These are phyloP conservation scores for Phortica magna DNA, from an alignment of 2,888 invertebrate genomes.

Conservation along the genomic window DNA sequence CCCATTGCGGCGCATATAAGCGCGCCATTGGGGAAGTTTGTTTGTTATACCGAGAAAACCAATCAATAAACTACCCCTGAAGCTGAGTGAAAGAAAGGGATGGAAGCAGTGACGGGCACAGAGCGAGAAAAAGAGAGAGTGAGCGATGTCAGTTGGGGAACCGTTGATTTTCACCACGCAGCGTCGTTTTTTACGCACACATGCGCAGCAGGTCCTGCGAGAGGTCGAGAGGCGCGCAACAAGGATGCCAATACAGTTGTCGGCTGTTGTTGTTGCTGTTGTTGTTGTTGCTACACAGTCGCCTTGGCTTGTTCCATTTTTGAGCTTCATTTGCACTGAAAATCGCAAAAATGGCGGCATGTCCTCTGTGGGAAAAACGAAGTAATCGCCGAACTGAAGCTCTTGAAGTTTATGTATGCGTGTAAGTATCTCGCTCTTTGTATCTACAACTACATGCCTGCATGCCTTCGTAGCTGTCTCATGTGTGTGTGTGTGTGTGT, in stretches of 20 bases:
- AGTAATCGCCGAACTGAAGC: slow-evolving; percentile 11
- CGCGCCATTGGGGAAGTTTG: slow-evolving; percentile 21
- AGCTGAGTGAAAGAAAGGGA: no score
- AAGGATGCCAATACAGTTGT: slow-evolving; percentile 46
- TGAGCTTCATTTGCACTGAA: slow-evolving; percentile 64
- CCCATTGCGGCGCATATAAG: neutral
- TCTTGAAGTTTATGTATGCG: slow-evolving; percentile 15
- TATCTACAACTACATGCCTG: neutral
- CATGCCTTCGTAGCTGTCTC: no score
- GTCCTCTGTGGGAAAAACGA: neutral
- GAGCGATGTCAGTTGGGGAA: slow-evolving; percentile 22
- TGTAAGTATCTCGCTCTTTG: slow-evolving; percentile 15
- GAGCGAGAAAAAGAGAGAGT: no score
- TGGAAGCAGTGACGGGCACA: slow-evolving; percentile 32
- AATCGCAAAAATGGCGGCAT: slow-evolving; percentile 68
- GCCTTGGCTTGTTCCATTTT: slow-evolving; percentile 51
- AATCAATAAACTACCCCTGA: slow-evolving; percentile 65
- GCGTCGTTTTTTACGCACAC: neutral
- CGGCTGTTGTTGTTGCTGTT: neutral
- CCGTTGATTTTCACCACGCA: slow-evolving; percentile 56
- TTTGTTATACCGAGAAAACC: slow-evolving; percentile 31
- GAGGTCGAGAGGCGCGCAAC: slow-evolving; percentile 36
- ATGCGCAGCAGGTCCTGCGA: neutral
- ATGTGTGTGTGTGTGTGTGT: slow-evolving; percentile 17
- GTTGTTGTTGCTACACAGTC: slow-evolving; percentile 20